A percentile compares a stretch with the other conserved stretches of the same genome.
Conservation (phyloP, 2,113 vertebrate genomes). For the Monarcha castaneiventris region DNA sequence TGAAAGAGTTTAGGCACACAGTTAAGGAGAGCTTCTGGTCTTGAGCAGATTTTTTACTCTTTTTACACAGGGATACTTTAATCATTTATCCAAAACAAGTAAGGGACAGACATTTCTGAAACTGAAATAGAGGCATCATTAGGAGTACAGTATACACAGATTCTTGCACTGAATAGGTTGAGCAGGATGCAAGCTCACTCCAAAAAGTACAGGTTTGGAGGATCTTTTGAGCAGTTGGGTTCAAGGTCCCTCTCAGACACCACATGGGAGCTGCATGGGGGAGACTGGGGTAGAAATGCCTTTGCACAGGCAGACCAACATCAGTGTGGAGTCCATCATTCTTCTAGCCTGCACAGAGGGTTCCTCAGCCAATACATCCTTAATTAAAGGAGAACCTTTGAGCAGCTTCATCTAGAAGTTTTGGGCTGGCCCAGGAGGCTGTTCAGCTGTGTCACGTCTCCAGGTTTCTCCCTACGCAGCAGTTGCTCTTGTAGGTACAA, state of each 20-base stretch:
- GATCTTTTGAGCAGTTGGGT: background rate
- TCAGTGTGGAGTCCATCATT: background rate
- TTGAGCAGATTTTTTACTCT: background rate
- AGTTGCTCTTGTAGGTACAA: background rate
- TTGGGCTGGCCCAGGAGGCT: background rate
- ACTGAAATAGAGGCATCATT: background rate
- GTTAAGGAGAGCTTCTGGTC: background rate
- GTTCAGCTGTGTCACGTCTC: rapidly evolving
- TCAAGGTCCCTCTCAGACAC: background rate
- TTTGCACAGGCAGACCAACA: background rate
- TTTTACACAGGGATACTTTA: background rate
- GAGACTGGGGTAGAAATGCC: background rate
- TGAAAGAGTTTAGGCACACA: background rate
- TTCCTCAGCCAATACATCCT: background rate
- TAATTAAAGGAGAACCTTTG: background rate
- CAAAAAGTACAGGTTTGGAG: background rate
- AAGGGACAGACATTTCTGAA: background rate
- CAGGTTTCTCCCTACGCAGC: background rate
- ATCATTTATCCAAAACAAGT: background rate
- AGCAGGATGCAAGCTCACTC: background rate
- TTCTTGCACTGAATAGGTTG: background rate
- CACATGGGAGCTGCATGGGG: rapidly evolving
- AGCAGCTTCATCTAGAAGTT: background rate
- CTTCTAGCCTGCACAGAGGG: background rate
- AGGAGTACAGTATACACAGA: background rate